Evolutionary conservation across 2,113 vertebrate species (phyloP), one percentile per base, ranked within the genome.

Genomic region (Urocolius indicus): DNA sequence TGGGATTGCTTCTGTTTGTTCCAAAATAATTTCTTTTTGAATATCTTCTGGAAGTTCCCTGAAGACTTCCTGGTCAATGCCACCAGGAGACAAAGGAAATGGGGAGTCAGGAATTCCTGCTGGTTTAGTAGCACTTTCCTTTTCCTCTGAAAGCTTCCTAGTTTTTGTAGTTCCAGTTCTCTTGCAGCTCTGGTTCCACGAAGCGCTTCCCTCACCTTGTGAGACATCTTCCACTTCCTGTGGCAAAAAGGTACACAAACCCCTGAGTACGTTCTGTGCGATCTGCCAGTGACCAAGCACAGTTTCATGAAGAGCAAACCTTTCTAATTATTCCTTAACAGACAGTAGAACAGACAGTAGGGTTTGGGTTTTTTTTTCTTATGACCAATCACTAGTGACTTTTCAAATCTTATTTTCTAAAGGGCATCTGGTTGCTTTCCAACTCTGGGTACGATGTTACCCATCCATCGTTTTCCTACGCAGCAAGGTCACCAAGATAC

Each of bases 21-120:
- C 95, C 65, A 96, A 96, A n/a, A 98, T 82, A 18, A 99, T 98
- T 87, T 99, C 99, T 76, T 95, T 96, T 95, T 98, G 98, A 95
- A 99, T 99, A 49, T 99, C 98, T 75, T 91, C 95, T 34, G 99
- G 99, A 84, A 99, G 98, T 63, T 98, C 97, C 69, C 84, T 96
- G 77, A 99, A 99, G 36, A 99, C 98, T 24, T 98, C 98, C 5
- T 97, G 97, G 89, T 99, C 99, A 49, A 98, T 83, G 36, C 74
- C 90, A 10, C 95, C 94, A 52, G 98, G 98, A 81, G 98, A 91
- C 7, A 43, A 84, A 48, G 20, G 32, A 68, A 83, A 19, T 9
- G 85, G 51, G 2, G 61, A 55, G 36, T 84, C 84, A 66, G 51
- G 77, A 27, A n/a, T 45, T 55, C 67, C 65, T 57, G 71, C 68